Conservation (phyloP, 64 coral and sea anemone species). For the Orbicella faveolata region DNA sequence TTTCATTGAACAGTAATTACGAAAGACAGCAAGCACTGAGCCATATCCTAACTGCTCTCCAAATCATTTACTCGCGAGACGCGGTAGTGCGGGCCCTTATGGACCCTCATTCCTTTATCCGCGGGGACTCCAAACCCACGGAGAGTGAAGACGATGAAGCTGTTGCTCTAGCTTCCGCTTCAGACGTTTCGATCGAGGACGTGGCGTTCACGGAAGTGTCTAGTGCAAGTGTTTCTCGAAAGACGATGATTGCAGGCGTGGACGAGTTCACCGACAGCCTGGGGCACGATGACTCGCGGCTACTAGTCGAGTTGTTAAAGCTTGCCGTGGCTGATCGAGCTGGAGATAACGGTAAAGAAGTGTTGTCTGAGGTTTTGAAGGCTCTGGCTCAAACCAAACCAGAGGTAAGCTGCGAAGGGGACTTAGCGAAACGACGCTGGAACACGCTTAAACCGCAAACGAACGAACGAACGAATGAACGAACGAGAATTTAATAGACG, state of each 20-base stretch:
- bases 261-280: constrained; percentile 82
- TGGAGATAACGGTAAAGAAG: constrained; percentile 73
- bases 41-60: constrained; percentile 78
- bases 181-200: constrained; percentile 79
- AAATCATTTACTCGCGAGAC: constrained; percentile 95
- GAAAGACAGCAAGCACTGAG: constrained; percentile 87
- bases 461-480: too few relatives aligned
- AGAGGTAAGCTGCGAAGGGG: constrained; percentile 43
- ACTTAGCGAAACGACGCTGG: too few relatives aligned
- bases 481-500: too few relatives aligned
- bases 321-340: constrained; percentile 87
- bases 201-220: constrained; percentile 65
- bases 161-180: constrained; percentile 45
- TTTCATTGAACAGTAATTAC: constrained; percentile 80
- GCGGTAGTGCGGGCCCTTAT: constrained; percentile 84
- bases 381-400: constrained; percentile 65
- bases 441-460: too few relatives aligned
- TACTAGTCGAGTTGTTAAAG: constrained; percentile 89
- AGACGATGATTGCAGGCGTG: constrained; percentile 36
- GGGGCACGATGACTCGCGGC: constrained; percentile 75
- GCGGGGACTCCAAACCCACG: constrained; percentile 40
- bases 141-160: constrained; percentile 41
- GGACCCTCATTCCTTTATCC: constrained; percentile 51
- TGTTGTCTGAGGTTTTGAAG: constrained; percentile 67
- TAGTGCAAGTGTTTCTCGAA: constrained; percentile 38